Conservation (phyloP, 1,140 invertebrate species). For the Hesperophylax magnus region DNA sequence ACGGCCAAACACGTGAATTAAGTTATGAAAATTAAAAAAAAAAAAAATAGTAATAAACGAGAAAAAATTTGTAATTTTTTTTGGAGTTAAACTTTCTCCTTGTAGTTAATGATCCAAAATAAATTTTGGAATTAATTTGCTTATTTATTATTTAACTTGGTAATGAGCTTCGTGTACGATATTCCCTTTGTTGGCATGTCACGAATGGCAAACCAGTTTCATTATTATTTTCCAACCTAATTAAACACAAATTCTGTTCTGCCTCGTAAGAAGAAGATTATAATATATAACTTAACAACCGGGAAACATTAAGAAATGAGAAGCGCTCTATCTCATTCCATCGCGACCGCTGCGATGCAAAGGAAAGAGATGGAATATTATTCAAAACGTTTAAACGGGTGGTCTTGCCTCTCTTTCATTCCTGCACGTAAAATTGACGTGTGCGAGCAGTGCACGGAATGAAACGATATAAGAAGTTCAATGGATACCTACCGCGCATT, state of each 20-base stretch:
- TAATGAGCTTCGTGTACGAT: no score
- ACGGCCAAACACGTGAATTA: no score
- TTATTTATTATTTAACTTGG: no score
- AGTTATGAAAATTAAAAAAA: no score
- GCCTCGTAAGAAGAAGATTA: not conserved
- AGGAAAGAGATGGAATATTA: constrained; percentile 3
- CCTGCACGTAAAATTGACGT: not conserved
- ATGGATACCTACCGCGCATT: constrained; percentile 39
- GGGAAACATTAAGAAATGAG: not conserved
- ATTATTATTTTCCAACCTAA: constrained; percentile 6
- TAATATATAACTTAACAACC: constrained; percentile 12
- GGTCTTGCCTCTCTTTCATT: constrained; percentile 22
- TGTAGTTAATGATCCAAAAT: no score
- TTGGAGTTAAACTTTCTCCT: no score
- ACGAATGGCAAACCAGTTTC: constrained; percentile 12
- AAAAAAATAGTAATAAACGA: no score
- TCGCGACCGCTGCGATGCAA: not conserved
- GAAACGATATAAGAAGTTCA: constrained; percentile 41
- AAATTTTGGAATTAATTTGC: no score
- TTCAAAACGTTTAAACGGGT: constrained; percentile 5
- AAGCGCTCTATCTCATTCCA: not conserved
- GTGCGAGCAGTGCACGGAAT: constrained; percentile 12
- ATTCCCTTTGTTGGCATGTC: constrained; percentile 3
- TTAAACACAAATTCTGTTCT: constrained; percentile 30
- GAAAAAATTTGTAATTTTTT: no score